Evolutionary conservation across 1,140 invertebrate genomes (phyloP).

Genomic region (Bilobella aurantiaca): DNA sequence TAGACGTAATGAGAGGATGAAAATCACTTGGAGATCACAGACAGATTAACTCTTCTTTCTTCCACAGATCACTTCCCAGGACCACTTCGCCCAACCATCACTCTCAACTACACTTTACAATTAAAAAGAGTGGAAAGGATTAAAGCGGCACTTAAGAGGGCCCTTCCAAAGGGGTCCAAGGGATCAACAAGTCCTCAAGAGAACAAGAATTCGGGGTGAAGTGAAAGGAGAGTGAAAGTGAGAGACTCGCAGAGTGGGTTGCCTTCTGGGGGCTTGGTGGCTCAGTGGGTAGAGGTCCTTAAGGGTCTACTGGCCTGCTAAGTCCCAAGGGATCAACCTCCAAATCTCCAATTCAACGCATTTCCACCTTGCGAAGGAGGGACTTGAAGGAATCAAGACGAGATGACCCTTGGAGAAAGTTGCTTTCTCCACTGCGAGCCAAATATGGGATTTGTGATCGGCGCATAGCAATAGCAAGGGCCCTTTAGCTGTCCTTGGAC

Average conservation of each 20-base stretch:
- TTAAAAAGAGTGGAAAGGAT: no score
- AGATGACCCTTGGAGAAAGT: no score
- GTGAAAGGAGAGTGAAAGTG: background rate
- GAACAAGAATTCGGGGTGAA: background rate
- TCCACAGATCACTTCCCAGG: no score
- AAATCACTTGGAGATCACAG: no score
- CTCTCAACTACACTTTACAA: no score
- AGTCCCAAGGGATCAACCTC: background rate
- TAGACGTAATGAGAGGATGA: no score
- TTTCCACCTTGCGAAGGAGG: background rate
- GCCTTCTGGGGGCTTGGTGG: background rate
- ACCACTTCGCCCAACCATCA: no score
- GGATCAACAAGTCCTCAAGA: no score
- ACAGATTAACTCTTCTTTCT: no score
- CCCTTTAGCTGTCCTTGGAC: background rate
- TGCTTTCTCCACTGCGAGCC: no score
- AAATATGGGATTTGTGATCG: constrained; percentile 4
- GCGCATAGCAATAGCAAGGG: constrained; percentile 10
- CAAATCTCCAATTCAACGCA: background rate
- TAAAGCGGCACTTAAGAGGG: no score
- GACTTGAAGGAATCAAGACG: background rate
- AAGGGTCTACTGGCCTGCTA: background rate
- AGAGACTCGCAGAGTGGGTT: background rate
- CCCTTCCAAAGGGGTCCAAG: no score
- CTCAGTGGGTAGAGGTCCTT: background rate